Conservation (phyloP, 2,797 vertebrate species). For the Acipenser transmontanus region DNA sequence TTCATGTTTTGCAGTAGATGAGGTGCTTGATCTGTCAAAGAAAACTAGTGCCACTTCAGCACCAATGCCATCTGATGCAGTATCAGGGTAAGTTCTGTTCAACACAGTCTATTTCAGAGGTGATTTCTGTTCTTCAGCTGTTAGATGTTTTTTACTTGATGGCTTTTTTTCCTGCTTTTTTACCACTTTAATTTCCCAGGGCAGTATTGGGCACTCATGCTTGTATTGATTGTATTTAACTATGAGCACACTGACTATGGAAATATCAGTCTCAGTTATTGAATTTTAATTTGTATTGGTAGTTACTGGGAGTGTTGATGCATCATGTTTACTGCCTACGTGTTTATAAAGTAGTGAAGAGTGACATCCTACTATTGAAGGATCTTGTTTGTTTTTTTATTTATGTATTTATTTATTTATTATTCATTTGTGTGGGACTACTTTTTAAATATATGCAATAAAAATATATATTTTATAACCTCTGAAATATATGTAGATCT, state of each 20-base stretch:
- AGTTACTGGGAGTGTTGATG: constrained; percentile 20
- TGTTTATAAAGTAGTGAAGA: too few species aligned
- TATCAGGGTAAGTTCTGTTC: constrained; percentile 78
- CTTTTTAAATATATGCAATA: too few species aligned
- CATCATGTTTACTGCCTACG: constrained; percentile 18
- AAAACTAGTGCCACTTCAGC: constrained; percentile 64
- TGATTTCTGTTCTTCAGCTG: constrained; percentile 31
- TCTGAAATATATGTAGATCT: too few species aligned
- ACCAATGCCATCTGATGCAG: constrained; percentile 59
- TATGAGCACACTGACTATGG: constrained; percentile 10
- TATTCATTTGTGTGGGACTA: too few species aligned
- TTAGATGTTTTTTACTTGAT: constrained; percentile 48
- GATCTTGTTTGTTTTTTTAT: too few species aligned
- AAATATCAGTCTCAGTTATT: constrained; percentile 18
- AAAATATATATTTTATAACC: too few species aligned
- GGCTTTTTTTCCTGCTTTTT: constrained; percentile 31
- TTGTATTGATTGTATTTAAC: constrained; percentile 20
- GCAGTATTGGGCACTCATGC: constrained; percentile 36
- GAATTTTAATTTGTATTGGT: too few species aligned
- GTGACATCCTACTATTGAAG: too few species aligned
- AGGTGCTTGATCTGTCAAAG: constrained; percentile 95
- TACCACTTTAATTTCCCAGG: constrained; percentile 56
- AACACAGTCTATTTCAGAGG: constrained; percentile 20
- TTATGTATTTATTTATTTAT: too few species aligned
- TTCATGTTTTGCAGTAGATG: constrained; percentile 68